A percentile compares a stretch with the other conserved stretches of the same genome.
phyloP scores from a whole-genome alignment of 92 coral and sea anemone genomes.

The Umimayanthus chanpuru region DNA sequence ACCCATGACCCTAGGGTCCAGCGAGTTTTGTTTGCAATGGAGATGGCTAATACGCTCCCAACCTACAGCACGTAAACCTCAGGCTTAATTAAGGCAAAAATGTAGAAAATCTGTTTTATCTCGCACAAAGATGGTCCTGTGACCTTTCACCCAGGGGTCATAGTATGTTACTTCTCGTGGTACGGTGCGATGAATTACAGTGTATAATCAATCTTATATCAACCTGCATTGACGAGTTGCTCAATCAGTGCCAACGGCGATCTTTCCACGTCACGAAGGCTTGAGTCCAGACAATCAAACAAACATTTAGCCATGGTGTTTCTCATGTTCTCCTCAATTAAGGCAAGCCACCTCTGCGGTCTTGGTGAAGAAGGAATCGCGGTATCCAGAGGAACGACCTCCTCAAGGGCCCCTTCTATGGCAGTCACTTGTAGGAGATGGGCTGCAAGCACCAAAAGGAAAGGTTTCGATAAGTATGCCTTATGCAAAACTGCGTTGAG shows the following conservation, averaged over 20 bases:
- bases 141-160: too few relatives aligned
- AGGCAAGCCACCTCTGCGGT: conserved; percentile 85
- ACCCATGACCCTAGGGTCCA: too few relatives aligned
- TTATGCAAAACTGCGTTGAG: too few relatives aligned
- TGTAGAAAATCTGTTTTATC: too few relatives aligned
- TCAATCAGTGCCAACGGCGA: conserved; percentile 50
- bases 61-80: too few relatives aligned
- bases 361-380: conserved; percentile 79
- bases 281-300: conserved; percentile 68
- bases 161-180: too few relatives aligned
- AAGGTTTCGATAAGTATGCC: too few relatives aligned
- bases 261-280: conserved; percentile 42
- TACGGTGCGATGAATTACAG: background rate
- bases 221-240: conserved; percentile 39
- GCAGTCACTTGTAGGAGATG: conserved; percentile 91
- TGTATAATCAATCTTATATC: background rate
- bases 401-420: conserved; percentile 77
- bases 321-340: conserved; percentile 83
- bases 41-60: too few relatives aligned
- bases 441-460: conserved; percentile 50
- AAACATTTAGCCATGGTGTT: conserved; percentile 70
- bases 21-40: too few relatives aligned
- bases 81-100: too few relatives aligned
- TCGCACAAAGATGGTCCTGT: too few relatives aligned
- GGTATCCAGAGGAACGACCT: conserved; percentile 63